Conservation (phyloP, 2,888 invertebrate species). For the Halictus ligatus region DNA sequence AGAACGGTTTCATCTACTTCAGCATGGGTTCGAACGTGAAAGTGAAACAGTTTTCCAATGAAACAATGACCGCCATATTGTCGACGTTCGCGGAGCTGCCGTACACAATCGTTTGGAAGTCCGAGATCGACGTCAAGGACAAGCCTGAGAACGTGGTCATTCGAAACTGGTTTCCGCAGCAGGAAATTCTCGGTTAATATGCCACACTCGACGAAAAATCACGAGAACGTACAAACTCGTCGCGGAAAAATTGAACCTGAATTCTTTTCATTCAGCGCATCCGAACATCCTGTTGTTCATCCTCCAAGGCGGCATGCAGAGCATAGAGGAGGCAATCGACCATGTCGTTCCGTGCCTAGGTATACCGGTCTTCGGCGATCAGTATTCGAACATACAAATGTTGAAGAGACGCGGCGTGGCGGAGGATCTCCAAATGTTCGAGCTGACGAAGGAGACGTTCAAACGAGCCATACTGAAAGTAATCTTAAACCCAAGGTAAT, state of each 20-base stretch:
- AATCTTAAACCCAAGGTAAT: conserved; percentile 63
- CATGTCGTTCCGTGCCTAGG: conserved; percentile 60
- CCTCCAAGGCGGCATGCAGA: conserved; percentile 75
- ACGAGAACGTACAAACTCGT: not conserved
- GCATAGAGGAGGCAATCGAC: conserved; percentile 72
- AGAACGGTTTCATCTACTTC: conserved; percentile 71
- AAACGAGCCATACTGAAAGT: conserved; percentile 57
- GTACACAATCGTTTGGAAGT: conserved; percentile 70
- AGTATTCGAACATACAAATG: not conserved
- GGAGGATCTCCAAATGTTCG: not conserved
- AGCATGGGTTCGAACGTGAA: conserved; percentile 66
- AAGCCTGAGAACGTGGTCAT: conserved; percentile 62
- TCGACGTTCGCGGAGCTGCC: conserved; percentile 66
- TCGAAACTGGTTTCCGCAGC: conserved; percentile 70
- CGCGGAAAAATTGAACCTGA: not conserved
- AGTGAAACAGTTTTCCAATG: conserved; percentile 17
- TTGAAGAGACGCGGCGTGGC: conserved; percentile 51
- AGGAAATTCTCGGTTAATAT: conserved; percentile 64
- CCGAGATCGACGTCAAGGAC: conserved; percentile 45
- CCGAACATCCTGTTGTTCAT: conserved; percentile 72
- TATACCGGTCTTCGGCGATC: not conserved
- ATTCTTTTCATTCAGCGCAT: conserved; percentile 60
- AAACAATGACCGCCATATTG: conserved; percentile 45
- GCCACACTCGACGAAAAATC: not conserved
- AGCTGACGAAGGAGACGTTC: conserved; percentile 40